Evolutionary conservation across 1,140 invertebrate species (phyloP), one percentile per base, ranked within the genome.

Genomic region (Epicauta chinensis): DNA sequence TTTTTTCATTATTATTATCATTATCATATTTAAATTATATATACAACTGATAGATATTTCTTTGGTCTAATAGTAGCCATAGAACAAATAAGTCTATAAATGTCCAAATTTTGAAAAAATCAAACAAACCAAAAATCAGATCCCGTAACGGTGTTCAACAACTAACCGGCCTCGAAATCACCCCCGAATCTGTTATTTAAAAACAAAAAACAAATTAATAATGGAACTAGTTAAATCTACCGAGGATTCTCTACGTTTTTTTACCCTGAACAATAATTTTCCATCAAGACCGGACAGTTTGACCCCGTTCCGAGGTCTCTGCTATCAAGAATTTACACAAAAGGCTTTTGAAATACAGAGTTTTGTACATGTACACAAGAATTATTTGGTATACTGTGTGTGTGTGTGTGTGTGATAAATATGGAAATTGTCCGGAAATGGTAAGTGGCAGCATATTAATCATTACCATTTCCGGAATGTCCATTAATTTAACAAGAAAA

Each of bases 11-110:
- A n/a, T 56, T 53, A 55, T 23, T 58, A 59, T 59, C 43, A 49
- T 34, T 10, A 34, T 34, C 11, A n/a, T 56, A 51, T 45, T 51
- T 53, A 42, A 38, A 53, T n/a, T 51, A 48, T 64, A 65, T 66
- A 61, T 66, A 68, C 66, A 66, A 35, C 30, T 64, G 61, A 63
- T 64, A 66, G 59, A 63, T 63, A 64, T 58, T 63, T 67, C 65
- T 69, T 69, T 67, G 67, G 65, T 67, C 63, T 66, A 67, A 61
- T 59, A 64, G 37, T 63, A 64, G 59, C 61, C 59, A 64, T 54
- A 60, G 55, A 64, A 61, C 55, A 49, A 47, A 47, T 47, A 47
- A 47, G 35, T 47, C 38, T 49, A 48, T 38, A 44, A 30, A 39
- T 46, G 40, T 46, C 34, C 31, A 34, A 46, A 34, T 47, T 38